Conservation (phyloP, 2,113 vertebrate species). For the Apteryx mantelli region DNA sequence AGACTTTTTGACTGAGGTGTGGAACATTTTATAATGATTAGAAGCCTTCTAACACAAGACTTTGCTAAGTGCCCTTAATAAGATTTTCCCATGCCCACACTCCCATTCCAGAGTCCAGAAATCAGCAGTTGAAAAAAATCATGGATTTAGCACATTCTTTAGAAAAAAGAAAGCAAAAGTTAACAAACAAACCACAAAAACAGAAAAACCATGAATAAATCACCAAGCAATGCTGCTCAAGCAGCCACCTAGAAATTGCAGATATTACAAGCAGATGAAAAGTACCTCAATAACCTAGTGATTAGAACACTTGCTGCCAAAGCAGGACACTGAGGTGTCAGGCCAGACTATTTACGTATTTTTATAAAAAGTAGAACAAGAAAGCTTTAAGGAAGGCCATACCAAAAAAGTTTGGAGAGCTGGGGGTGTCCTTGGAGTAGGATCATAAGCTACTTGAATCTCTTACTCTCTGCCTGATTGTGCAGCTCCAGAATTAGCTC, state of each 20-base stretch:
- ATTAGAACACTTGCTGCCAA: not conserved
- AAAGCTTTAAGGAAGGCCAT: not conserved
- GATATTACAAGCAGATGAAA: not conserved
- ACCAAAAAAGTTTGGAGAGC: not conserved
- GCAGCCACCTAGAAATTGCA: not conserved
- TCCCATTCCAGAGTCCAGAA: not conserved
- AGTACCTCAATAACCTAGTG: not conserved
- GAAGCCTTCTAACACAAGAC: not conserved
- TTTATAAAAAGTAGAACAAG: not conserved
- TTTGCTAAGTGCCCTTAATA: not conserved
- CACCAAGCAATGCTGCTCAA: not conserved
- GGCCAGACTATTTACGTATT: not conserved
- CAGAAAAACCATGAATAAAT: not conserved
- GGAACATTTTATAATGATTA: not conserved
- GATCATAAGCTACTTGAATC: not conserved
- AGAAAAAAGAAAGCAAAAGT: not conserved
- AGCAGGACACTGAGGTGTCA: not conserved
- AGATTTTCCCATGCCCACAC: not conserved
- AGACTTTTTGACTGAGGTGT: not conserved
- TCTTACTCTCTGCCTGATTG: not conserved
- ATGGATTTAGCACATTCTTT: not conserved
- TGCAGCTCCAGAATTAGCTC: not conserved
- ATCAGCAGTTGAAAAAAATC: not conserved
- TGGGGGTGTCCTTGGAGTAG: not conserved
- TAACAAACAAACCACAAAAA: not conserved